phyloP scores from a whole-genome alignment of 2,797 vertebrate species.

The Enteromius trimaculatus region DNA sequence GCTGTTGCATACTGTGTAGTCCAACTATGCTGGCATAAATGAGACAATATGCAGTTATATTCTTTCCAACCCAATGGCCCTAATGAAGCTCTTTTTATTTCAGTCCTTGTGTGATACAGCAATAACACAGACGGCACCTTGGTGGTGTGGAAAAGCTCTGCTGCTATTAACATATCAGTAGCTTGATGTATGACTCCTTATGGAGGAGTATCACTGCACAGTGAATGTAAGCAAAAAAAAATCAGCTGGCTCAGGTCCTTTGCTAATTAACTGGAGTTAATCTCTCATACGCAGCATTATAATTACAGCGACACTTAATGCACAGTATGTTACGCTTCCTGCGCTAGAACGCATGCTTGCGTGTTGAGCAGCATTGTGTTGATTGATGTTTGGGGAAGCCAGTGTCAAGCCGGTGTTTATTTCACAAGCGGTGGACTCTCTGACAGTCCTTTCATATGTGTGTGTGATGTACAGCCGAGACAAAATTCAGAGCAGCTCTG shows the following conservation, averaged over 20 bases:
- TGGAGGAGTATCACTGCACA: slow-evolving; percentile 60
- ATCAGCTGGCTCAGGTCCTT: slow-evolving; percentile 63
- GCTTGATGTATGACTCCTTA: slow-evolving; percentile 66
- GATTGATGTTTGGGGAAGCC: slow-evolving; percentile 66
- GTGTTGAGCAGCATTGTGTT: slow-evolving; percentile 41
- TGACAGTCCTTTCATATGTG: slow-evolving; percentile 73
- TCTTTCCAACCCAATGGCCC: slow-evolving; percentile 67
- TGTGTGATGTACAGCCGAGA: slow-evolving; percentile 70
- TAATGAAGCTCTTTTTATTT: slow-evolving; percentile 55
- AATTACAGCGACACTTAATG: slow-evolving; percentile 65
- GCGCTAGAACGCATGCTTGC: slow-evolving; percentile 6
- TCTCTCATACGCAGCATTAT: slow-evolving; percentile 50
- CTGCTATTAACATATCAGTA: slow-evolving; percentile 55
- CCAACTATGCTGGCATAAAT: slow-evolving; percentile 62
- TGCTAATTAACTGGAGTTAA: slow-evolving; percentile 64
- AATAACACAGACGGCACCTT: slow-evolving; percentile 54
- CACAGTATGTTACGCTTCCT: slow-evolving; percentile 16
- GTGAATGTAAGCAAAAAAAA: slow-evolving; percentile 70
- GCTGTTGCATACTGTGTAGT: slow-evolving; percentile 46
- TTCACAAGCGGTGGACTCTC: slow-evolving; percentile 66
- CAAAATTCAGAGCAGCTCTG: slow-evolving; percentile 65
- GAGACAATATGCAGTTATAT: slow-evolving; percentile 60
- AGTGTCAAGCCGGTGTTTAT: slow-evolving; percentile 72
- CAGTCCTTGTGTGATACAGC: slow-evolving; percentile 58
- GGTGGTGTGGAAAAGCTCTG: slow-evolving; percentile 41